phyloP scores from a whole-genome alignment of 2,797 vertebrate species.

The Sitta carolinensis region DNA sequence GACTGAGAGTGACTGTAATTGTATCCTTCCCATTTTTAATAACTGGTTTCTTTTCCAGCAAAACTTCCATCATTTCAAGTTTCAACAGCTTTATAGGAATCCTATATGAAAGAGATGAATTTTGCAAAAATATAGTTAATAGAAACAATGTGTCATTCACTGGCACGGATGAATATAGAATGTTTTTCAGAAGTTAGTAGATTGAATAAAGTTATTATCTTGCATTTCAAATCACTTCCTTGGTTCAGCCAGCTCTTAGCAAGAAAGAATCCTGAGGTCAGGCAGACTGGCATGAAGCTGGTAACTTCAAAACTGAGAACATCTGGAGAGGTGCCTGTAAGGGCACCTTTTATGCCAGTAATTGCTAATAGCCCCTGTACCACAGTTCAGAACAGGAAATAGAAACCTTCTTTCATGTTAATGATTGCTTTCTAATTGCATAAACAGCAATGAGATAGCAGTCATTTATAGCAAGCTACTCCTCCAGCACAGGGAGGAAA shows the following conservation, averaged over 20 bases:
- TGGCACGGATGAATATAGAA: neutral
- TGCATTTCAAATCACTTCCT: conserved; percentile 18
- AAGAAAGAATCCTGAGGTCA: neutral
- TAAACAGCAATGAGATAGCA: conserved; percentile 17
- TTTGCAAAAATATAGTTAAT: conserved; percentile 4
- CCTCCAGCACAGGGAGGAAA: neutral
- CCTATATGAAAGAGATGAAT: neutral
- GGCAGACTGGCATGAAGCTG: neutral
- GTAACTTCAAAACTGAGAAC: neutral
- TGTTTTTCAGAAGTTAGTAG: conserved; percentile 35
- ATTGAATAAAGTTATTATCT: conserved; percentile 42
- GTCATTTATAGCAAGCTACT: neutral
- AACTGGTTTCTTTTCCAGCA: neutral
- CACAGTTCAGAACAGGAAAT: conserved; percentile 38
- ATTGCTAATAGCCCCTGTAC: conserved; percentile 27
- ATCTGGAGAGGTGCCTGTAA: conserved; percentile 26
- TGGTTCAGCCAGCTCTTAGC: conserved; percentile 2
- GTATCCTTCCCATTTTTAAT: neutral
- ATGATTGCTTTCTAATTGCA: conserved; percentile 31
- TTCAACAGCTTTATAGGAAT: neutral
- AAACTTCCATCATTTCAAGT: neutral
- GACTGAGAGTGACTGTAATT: neutral
- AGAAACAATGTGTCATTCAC: conserved; percentile 29
- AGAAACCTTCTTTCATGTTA: conserved; percentile 42
- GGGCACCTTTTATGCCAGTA: conserved; percentile 30